These are phyloP conservation scores for Prunella himalayana DNA, from an alignment of 2,113 vertebrate species.

Conservation along the genomic window DNA sequence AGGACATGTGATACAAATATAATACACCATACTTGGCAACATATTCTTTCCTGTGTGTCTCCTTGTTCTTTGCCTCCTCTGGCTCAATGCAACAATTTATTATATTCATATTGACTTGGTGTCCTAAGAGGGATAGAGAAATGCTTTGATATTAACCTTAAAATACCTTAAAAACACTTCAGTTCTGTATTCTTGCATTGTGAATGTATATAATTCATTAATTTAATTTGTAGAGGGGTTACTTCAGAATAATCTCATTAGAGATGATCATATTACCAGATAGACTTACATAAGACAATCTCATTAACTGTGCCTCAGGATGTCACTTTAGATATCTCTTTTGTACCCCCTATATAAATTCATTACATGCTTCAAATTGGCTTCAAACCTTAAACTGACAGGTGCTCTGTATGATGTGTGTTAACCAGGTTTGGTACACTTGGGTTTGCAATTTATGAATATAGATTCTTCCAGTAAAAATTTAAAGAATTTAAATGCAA, in stretches of 20 bases:
- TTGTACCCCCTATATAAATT: slow-evolving; percentile 31
- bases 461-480: neutral
- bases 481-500: neutral
- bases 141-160: neutral
- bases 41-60: neutral
- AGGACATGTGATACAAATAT: neutral
- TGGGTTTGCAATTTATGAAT: neutral
- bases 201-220: slow-evolving; percentile 49
- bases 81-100: neutral
- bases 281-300: slow-evolving; percentile 64
- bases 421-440: neutral
- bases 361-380: slow-evolving; percentile 34
- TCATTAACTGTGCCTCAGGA: slow-evolving; percentile 59
- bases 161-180: neutral
- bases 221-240: slow-evolving; percentile 65
- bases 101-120: neutral
- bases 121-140: neutral
- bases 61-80: neutral
- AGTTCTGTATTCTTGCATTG: slow-evolving; percentile 7
- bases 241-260: slow-evolving; percentile 63
- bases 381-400: slow-evolving; percentile 28
- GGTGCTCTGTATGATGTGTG: neutral
- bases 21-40: neutral
- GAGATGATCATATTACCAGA: slow-evolving; percentile 53
- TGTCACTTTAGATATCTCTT: slow-evolving; percentile 63